Conservation (phyloP, 2,888 invertebrate species). For the Sarcophaga variegata region DNA sequence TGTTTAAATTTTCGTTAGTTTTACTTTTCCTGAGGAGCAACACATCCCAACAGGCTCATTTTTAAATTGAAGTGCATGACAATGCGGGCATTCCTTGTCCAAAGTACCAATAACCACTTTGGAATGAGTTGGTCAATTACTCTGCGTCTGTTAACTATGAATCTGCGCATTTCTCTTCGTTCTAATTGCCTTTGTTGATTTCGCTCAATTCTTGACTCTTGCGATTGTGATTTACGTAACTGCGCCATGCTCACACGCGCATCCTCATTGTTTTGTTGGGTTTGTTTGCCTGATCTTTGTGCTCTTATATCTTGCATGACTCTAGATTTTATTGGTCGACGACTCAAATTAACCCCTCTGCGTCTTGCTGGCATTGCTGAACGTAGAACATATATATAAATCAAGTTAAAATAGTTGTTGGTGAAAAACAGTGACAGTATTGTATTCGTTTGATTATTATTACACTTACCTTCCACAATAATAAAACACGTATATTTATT, state of each 20-base stretch:
- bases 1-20: conserved; percentile 76
- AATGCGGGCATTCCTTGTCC: conserved; percentile 39
- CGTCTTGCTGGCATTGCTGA: conserved; percentile 35
- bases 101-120: conserved; percentile 70
- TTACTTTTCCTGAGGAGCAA: conserved; percentile 79
- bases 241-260: conserved; percentile 70
- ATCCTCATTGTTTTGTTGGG: conserved; percentile 50
- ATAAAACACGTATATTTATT: no score
- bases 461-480: no score
- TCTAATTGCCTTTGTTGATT: conserved; percentile 68
- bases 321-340: conserved; percentile 15
- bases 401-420: no score
- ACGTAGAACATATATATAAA: not conserved
- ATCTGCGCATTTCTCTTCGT: conserved; percentile 67
- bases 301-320: conserved; percentile 43
- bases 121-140: conserved; percentile 25
- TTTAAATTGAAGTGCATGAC: conserved; percentile 69
- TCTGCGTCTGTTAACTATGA: conserved; percentile 65
- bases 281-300: conserved; percentile 47
- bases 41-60: conserved; percentile 79
- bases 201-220: conserved; percentile 71
- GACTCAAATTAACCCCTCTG: conserved; percentile 36
- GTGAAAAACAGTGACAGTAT: no score
- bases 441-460: no score
- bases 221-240: conserved; percentile 70